Percentiles rank a stretch among this genome's conserved stretches.
Evolutionary conservation across 2,888 invertebrate genomes (phyloP).

Genomic region (Melipona bicolor): DNA sequence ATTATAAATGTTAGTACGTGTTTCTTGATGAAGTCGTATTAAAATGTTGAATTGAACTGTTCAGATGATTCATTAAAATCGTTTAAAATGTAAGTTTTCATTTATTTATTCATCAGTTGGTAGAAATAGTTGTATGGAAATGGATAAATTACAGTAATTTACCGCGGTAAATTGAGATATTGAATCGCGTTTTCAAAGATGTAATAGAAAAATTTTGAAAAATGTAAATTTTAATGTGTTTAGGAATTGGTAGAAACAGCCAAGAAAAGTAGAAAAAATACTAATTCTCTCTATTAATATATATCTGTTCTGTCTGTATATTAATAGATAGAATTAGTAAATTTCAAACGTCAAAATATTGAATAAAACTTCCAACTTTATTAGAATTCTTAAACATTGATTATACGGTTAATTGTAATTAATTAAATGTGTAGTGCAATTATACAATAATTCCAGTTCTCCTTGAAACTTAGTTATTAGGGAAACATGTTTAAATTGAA

Average conservation of each 20-base stretch:
- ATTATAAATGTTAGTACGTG: not conserved
- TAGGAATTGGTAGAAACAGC: not conserved
- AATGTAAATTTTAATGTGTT: not conserved
- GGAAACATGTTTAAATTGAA: not conserved
- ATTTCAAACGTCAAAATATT: not conserved
- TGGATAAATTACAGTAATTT: not conserved
- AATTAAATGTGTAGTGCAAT: not conserved
- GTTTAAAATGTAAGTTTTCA: not conserved
- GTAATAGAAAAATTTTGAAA: not conserved
- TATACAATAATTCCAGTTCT: not conserved
- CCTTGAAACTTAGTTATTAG: not conserved
- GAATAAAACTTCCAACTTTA: no score
- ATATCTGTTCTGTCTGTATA: no score
- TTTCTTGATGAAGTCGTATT: not conserved
- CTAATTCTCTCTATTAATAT: no score
- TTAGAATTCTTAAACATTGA: not conserved
- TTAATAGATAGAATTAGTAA: not conserved
- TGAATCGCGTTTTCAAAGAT: no score
- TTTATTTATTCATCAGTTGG: not conserved
- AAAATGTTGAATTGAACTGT: not conserved
- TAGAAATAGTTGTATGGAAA: not conserved
- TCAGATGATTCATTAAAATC: fast-evolving
- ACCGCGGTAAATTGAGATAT: not conserved
- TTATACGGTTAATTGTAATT: not conserved
- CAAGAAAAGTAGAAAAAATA: no score